Evolutionary conservation across 2,888 invertebrate genomes (phyloP), one percentile per base, ranked within the genome.

Genomic region (Pomacea canaliculata): DNA sequence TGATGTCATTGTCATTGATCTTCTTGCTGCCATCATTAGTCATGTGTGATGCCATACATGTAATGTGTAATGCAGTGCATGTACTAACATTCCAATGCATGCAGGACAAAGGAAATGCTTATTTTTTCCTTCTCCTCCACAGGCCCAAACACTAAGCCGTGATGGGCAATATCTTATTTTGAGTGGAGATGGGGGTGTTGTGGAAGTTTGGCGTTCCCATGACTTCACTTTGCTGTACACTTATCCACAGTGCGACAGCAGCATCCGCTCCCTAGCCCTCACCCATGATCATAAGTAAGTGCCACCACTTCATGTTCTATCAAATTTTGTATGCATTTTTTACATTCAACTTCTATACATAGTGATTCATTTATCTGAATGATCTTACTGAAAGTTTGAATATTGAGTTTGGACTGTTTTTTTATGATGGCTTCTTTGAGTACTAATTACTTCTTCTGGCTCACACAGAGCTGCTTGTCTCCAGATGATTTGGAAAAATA

Each of bases 91-190:
- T 5, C 3, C 37, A 37, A 37, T 5, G 5, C 37, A 37, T 37
- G 3, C 37, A 37, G 37, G 37, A 5, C 37, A 37, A 37, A 37
- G 37, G 37, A 37, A 37, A 37, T 37, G 37, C 37, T 37, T 37
- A 23, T 71, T 59, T 23, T 63, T 63, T n/a, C 63, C 19, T 70
- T 80, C 91, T 70, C 59, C 72, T 71, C 83, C 81, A 13, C 84
- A 91, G 91, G 97, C 93, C 69, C 86, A 92, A 87, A 93, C 96
- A 88, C 92, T 99, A 90, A 98, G 97, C 83, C 95, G 99, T 77
- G 99, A 99, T 92, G 99, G 99, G 83, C 99, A 99, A 93, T 99
- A 99, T 92, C 93, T 99, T 91, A 97, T 98, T 94, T 96, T 98
- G 85, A 99, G 97, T 82, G 98, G 98, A 23, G 97, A 97, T 90